These are phyloP conservation scores for Zosterops hypoxanthus DNA, from an alignment of 2,113 vertebrate species.

Conservation along the genomic window DNA sequence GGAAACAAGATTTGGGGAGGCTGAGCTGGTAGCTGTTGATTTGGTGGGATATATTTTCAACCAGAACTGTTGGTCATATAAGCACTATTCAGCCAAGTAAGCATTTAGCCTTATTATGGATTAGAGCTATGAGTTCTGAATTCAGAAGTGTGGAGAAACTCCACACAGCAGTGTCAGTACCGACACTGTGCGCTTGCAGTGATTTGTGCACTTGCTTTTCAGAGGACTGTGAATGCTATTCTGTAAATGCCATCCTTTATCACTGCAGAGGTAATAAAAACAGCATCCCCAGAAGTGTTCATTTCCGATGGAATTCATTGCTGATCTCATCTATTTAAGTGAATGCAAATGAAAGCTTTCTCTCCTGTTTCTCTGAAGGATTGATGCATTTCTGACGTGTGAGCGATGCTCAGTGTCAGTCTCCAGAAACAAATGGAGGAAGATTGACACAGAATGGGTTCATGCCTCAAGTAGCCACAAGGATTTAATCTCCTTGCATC, in stretches of 20 bases:
- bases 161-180: background rate
- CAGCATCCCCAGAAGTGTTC: constrained; percentile 2
- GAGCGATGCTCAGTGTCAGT: background rate
- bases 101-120: background rate
- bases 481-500: background rate
- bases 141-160: background rate
- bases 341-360: constrained; percentile 34
- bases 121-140: background rate
- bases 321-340: constrained; percentile 23
- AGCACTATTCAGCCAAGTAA: background rate
- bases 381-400: background rate
- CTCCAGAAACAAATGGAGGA: constrained; percentile 12
- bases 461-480: background rate
- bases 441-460: background rate
- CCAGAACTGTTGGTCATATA: background rate
- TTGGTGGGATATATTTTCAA: background rate
- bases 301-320: background rate
- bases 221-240: background rate
- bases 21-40: rapidly evolving
- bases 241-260: constrained; percentile 1
- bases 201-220: constrained; percentile 14
- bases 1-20: background rate
- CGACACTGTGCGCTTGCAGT: background rate
- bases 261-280: background rate
- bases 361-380: background rate